Base-by-base conservation (phyloP, 2,797 vertebrate species). In the Hozukius guyotensis region DNA sequence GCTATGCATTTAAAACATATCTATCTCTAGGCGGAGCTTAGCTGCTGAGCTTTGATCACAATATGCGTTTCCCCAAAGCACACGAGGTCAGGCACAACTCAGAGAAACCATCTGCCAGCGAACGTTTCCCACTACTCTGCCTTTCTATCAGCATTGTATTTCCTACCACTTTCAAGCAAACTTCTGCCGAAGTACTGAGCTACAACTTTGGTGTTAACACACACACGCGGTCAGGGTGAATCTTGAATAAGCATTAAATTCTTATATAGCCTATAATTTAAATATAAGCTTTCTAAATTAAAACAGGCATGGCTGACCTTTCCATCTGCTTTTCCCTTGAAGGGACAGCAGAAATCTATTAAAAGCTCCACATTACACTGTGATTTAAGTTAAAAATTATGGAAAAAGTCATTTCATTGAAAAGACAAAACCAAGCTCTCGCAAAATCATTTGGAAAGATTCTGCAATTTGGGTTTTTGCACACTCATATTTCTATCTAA, bases 11-110 rank as follows among this genome's bases (percentile, higher is more conserved):
- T 83, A 82, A 83, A 85, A 83, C 79, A 57, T 63, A 81, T 74
- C 77, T 84, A 72, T 88, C 87, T 90, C 79, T 31, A 75, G 84
- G 90, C 87, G 73, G 79, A 72, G 88, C 75, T 86, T 81, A 89
- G 83, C 82, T 68, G 71, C 81, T 52, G 75, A 84, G 87, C 91
- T 92, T 89, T 92, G 89, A 93, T 93, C 83, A 70, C 67, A 77
- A 73, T 79, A 71, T 20, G 46, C 71, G 66, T 32, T 77, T 82
- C 81, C 72, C 68, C 6, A n/a, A 68, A 87, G 85, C 71, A 60
- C 53, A 81, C 0, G 27, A 89, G 76, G 81, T 85, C 88, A 75
- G 64, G 72, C 55, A 49, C 5, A 78, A 75, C 80, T 78, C 77
- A 49, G 25, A 74, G 66, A 80, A 84, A 85, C 83, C 82, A 85